Percentiles rank a stretch among this genome's conserved stretches.
phyloP scores from a whole-genome alignment of 2,888 invertebrate species.

The Helleia helle region DNA sequence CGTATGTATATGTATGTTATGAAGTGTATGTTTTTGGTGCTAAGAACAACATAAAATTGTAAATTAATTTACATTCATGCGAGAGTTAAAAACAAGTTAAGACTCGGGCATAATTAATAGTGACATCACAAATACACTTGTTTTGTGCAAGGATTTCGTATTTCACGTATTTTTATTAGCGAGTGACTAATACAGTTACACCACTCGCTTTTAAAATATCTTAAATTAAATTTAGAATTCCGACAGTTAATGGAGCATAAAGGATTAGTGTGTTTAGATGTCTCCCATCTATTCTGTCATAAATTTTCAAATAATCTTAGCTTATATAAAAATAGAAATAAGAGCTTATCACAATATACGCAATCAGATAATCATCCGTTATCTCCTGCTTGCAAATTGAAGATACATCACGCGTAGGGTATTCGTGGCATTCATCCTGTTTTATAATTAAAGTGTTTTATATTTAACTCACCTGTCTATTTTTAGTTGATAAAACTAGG shows the following conservation, averaged over 20 bases:
- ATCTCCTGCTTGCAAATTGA: conserved; percentile 39
- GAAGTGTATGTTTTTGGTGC: too few relatives aligned
- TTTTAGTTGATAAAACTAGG: conserved; percentile 53
- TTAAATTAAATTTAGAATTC: conserved; percentile 30
- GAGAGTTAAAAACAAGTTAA: not conserved
- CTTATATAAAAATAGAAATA: conserved; percentile 13
- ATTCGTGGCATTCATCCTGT: conserved; percentile 44
- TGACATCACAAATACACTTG: conserved; percentile 1
- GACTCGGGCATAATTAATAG: not conserved
- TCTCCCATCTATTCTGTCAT: too few relatives aligned
- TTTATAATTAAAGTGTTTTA: conserved; percentile 14
- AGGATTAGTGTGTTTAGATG: too few relatives aligned
- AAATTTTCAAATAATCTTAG: too few relatives aligned
- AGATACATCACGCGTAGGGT: conserved; percentile 38
- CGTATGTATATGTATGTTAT: too few relatives aligned
- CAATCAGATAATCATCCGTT: conserved; percentile 65
- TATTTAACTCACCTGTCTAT: conserved; percentile 50
- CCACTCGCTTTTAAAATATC: conserved; percentile 43
- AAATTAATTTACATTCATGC: too few relatives aligned
- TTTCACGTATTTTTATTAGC: not conserved
- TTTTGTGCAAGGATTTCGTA: not conserved
- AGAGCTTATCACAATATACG: conserved; percentile 59
- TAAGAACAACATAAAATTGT: too few relatives aligned
- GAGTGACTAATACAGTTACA: conserved; percentile 22
- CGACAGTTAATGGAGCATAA: conserved; percentile 40